phyloP scores from a whole-genome alignment of 2,888 invertebrate genomes.

The Corbicula japonica region DNA sequence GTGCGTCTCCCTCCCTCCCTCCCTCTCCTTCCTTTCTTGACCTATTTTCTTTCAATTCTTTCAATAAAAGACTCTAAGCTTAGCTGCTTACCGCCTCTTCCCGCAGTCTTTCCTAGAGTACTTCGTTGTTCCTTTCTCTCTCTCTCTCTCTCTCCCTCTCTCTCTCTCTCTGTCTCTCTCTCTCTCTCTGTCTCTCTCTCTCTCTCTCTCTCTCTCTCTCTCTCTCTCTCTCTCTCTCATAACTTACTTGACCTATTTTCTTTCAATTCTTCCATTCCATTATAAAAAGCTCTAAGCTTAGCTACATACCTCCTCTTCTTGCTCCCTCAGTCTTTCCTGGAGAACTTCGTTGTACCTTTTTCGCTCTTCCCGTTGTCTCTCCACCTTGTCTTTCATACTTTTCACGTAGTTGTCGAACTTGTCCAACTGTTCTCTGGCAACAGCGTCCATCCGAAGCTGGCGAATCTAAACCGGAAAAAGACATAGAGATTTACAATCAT shows the following conservation, averaged over 20 bases:
- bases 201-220: constrained; percentile 2
- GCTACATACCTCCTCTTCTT: constrained; percentile 68
- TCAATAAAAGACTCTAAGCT: no score
- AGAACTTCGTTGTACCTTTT: constrained; percentile 62
- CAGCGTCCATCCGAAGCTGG: constrained; percentile 66
- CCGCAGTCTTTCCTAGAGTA: no score
- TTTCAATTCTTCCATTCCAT: not conserved
- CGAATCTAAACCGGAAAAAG: no score
- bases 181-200: not conserved
- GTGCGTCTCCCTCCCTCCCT: no score
- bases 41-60: no score
- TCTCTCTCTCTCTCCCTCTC: not conserved
- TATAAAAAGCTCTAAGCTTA: not conserved
- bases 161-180: not conserved
- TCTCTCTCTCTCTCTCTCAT: not conserved
- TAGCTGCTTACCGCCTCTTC: no score
- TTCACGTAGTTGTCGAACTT: constrained; percentile 68
- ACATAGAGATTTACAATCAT: no score
- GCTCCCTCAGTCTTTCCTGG: constrained; percentile 60
- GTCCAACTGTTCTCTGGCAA: constrained; percentile 71
- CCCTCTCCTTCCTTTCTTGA: no score
- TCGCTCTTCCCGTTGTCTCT: constrained; percentile 66
- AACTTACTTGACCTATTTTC: not conserved
- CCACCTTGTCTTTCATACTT: constrained; percentile 65
- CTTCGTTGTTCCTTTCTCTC: not conserved